These are phyloP conservation scores for Allobates femoralis DNA, from an alignment of 2,797 vertebrate genomes.

Conservation along the genomic window DNA sequence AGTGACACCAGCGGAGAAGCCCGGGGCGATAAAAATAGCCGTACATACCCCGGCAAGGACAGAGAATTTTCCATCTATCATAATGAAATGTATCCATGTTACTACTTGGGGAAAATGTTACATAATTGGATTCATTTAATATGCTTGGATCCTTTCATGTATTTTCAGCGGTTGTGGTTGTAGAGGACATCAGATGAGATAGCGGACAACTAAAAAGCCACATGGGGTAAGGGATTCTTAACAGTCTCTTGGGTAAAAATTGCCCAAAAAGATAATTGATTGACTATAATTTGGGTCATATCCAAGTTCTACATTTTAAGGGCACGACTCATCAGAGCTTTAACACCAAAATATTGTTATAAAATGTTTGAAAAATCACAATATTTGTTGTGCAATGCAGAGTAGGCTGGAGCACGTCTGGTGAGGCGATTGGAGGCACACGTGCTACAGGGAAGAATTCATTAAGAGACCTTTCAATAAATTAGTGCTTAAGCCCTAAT, in stretches of 20 bases:
- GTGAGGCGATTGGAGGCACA: too few relatives aligned
- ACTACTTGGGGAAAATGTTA: constrained; percentile 37
- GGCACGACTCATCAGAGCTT: too few relatives aligned
- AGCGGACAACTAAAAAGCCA: constrained; percentile 1
- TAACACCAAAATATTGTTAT: too few relatives aligned
- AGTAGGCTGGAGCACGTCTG: too few relatives aligned
- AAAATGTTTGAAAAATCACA: too few relatives aligned
- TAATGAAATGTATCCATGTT: constrained; percentile 11
- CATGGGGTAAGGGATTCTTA: background rate
- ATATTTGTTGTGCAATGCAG: too few relatives aligned
- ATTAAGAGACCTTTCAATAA: too few relatives aligned
- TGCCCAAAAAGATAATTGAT: background rate
- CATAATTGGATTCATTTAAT: constrained; percentile 35
- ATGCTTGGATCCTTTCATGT: constrained; percentile 31
- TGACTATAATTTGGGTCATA: background rate
- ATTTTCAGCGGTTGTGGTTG: background rate
- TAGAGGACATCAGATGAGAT: constrained; percentile 1
- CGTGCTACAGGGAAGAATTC: too few relatives aligned
- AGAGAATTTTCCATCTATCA: constrained; percentile 51
- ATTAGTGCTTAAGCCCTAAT: too few relatives aligned
- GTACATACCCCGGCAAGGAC: background rate
- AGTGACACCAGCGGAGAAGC: constrained; percentile 33
- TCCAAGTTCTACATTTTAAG: background rate
- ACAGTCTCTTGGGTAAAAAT: background rate
- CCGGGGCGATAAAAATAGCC: constrained; percentile 37